Evolutionary conservation across 2,888 invertebrate species (phyloP).

Genomic region (Trilocha varians): DNA sequence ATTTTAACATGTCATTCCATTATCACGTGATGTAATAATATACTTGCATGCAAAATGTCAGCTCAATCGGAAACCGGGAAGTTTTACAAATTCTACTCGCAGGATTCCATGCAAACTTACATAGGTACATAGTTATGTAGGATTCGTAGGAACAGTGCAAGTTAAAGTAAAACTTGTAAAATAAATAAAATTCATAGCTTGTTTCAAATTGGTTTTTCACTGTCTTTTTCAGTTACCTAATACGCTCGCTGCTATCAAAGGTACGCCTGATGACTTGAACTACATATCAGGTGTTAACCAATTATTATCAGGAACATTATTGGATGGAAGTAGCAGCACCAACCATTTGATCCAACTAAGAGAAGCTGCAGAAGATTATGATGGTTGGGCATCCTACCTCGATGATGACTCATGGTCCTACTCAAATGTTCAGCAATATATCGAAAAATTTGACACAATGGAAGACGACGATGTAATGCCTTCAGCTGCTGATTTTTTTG

Average conservation of each 20-base stretch:
- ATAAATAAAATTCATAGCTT: too few species aligned
- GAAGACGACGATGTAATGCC: conserved; percentile 17
- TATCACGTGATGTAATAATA: too few species aligned
- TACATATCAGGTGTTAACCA: conserved; percentile 2
- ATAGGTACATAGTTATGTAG: too few species aligned
- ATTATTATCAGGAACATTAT: conserved; percentile 23
- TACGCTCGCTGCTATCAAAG: neutral
- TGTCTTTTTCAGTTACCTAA: too few species aligned
- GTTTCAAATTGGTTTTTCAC: too few species aligned
- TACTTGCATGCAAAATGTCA: too few species aligned
- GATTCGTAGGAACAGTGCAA: too few species aligned
- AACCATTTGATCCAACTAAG: conserved; percentile 23
- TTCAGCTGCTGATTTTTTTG: conserved; percentile 28
- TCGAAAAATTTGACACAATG: conserved; percentile 29
- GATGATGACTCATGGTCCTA: conserved; percentile 26
- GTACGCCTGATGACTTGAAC: conserved; percentile 1
- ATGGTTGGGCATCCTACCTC: conserved; percentile 22
- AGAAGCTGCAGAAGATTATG: conserved; percentile 23
- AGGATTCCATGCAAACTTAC: too few species aligned
- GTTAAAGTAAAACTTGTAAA: too few species aligned
- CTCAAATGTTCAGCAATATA: conserved; percentile 24
- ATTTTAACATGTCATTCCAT: too few species aligned
- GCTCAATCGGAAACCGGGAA: too few species aligned
- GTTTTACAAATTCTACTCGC: too few species aligned
- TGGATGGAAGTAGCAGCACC: conserved; percentile 33